A percentile compares a stretch with the other conserved stretches of the same genome.
Conservation (phyloP, 2,113 vertebrate genomes). For the Rana temporaria region DNA sequence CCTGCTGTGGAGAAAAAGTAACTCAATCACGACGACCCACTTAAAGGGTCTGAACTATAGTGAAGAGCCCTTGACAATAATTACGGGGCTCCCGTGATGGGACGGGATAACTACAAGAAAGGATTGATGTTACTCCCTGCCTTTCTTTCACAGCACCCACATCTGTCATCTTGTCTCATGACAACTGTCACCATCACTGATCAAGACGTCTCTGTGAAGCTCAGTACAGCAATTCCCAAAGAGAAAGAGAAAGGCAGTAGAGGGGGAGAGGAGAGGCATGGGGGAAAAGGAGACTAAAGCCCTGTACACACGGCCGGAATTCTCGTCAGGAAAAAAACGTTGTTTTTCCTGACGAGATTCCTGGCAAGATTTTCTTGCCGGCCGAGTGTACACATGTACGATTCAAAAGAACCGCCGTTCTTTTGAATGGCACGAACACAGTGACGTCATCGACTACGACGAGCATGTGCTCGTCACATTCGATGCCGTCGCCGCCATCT, state of each 20-base stretch:
- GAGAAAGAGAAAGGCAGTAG: background rate
- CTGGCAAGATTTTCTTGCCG: too few species aligned
- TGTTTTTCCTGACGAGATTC: too few species aligned
- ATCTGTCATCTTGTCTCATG: slow-evolving; percentile 37
- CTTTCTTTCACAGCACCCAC: background rate
- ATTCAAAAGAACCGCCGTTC: too few species aligned
- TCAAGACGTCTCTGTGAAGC: slow-evolving; percentile 8
- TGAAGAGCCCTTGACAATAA: slow-evolving; percentile 2
- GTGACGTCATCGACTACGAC: too few species aligned
- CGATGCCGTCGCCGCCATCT: too few species aligned
- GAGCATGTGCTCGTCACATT: too few species aligned
- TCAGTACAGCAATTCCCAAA: background rate
- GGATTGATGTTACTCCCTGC: background rate
- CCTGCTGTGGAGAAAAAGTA: background rate
- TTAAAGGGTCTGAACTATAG: slow-evolving; percentile 14
- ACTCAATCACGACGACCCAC: background rate
- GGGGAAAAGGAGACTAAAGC: too few species aligned
- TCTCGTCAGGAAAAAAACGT: too few species aligned
- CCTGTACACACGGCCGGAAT: too few species aligned
- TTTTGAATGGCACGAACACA: too few species aligned
- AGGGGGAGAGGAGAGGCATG: background rate
- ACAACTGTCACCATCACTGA: slow-evolving; percentile 37
- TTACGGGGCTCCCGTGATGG: background rate
- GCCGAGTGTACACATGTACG: too few species aligned
- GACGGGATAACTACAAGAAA: slow-evolving; percentile 2